Conservation (phyloP, 2,113 vertebrate species). For the Campylorhamphus procurvoides region DNA sequence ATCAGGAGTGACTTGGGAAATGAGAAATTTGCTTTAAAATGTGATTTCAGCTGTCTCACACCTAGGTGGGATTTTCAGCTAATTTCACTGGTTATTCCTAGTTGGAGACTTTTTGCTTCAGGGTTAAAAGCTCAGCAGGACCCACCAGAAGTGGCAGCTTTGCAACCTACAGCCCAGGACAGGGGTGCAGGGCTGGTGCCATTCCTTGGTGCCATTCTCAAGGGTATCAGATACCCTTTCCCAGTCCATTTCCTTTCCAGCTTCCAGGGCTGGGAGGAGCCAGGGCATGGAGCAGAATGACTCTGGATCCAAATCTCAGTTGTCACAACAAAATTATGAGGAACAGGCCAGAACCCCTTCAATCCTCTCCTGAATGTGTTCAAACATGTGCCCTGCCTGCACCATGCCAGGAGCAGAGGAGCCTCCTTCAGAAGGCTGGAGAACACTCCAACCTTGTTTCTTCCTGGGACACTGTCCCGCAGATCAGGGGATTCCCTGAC, state of each 20-base stretch:
- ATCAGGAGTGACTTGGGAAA: neutral
- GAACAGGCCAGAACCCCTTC: neutral
- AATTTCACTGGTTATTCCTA: neutral
- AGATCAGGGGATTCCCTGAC: neutral
- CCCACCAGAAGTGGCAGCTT: neutral
- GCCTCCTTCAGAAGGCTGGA: neutral
- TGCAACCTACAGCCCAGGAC: neutral
- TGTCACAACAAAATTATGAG: neutral
- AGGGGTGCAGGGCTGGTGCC: neutral
- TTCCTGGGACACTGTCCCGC: accelerated
- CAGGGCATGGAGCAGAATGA: neutral
- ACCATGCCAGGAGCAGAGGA: neutral
- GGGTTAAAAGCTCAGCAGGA: neutral
- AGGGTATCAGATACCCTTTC: neutral
- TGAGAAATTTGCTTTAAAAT: slow-evolving; percentile 30
- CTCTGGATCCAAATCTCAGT: neutral
- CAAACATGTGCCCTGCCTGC: neutral
- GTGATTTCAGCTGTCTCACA: slow-evolving; percentile 28
- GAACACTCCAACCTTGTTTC: accelerated
- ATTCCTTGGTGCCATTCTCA: neutral
- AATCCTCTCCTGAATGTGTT: neutral
- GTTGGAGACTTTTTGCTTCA: neutral
- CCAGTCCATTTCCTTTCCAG: neutral
- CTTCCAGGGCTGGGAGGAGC: neutral
- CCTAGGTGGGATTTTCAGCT: slow-evolving; percentile 35